phyloP scores from a whole-genome alignment of 30 jellyfish, hydroid and myxozoan genomes.

The Aurelia coerulea region DNA sequence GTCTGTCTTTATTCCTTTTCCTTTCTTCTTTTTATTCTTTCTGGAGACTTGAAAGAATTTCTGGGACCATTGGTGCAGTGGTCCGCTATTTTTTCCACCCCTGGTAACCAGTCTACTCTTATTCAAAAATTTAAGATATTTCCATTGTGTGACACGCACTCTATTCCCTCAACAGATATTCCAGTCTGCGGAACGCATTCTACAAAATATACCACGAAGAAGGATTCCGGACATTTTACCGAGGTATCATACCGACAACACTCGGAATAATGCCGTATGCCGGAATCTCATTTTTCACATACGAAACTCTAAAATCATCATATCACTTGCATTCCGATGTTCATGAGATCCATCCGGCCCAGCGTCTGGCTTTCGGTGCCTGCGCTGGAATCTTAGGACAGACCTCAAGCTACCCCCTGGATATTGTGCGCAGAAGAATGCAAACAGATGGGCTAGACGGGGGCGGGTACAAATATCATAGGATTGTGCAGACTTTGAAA shows the following conservation, averaged over 20 bases:
- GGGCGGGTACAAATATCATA: slow-evolving; percentile 77
- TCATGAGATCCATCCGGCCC: slow-evolving; percentile 54
- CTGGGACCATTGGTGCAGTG: too few relatives aligned
- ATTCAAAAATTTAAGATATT: too few relatives aligned
- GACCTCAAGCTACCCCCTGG: slow-evolving; percentile 91
- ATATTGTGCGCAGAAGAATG: slow-evolving; percentile 96
- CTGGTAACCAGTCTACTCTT: too few relatives aligned
- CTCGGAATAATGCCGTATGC: slow-evolving; percentile 98
- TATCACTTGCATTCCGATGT: slow-evolving; percentile 66
- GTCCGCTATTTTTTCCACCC: too few relatives aligned
- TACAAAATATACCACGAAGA: slow-evolving; percentile 72
- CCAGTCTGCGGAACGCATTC: slow-evolving; percentile 79
- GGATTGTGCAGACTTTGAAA: slow-evolving; percentile 51
- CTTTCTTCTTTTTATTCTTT: too few relatives aligned
- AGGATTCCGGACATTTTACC: slow-evolving; percentile 87
- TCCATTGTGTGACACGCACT: not conserved
- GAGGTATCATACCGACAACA: slow-evolving; percentile 88
- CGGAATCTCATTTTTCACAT: slow-evolving; percentile 93
- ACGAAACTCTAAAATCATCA: slow-evolving; percentile 81
- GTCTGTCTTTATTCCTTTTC: too few relatives aligned
- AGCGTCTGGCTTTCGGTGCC: slow-evolving; percentile 89
- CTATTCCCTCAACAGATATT: slow-evolving; percentile 32
- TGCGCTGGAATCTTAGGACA: slow-evolving; percentile 96
- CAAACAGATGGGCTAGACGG: slow-evolving; percentile 98
- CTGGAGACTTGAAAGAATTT: too few relatives aligned